Evolutionary conservation across 2,888 invertebrate species (phyloP).

Genomic region (Lepidocyrtoides sp.): DNA sequence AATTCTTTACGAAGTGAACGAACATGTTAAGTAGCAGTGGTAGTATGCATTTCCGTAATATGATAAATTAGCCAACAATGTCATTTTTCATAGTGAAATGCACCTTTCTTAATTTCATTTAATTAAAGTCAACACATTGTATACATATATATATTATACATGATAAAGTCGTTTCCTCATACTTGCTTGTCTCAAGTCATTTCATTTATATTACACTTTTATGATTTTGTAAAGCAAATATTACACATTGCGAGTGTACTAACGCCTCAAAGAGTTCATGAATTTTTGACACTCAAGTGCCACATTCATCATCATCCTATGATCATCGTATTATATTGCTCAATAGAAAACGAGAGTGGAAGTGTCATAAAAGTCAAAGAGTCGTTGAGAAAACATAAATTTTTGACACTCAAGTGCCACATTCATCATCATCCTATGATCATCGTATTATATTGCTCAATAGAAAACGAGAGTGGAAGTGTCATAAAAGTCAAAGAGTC

Average conservation of each 20-base stretch:
- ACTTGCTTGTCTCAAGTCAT: neutral
- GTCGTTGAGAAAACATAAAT: constrained; percentile 60
- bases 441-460: constrained; percentile 61
- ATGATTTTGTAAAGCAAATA: constrained; percentile 26
- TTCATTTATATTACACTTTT: neutral
- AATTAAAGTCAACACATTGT: neutral
- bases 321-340: constrained; percentile 58
- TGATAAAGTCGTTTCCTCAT: neutral
- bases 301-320: constrained; percentile 72
- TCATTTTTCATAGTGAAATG: neutral
- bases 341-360: constrained; percentile 73
- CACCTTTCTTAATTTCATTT: neutral
- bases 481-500: constrained; percentile 73
- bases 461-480: constrained; percentile 73
- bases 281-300: constrained; percentile 75
- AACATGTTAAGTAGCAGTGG: neutral
- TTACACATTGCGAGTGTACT: neutral
- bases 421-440: constrained; percentile 68
- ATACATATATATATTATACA: no score
- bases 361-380: constrained; percentile 74
- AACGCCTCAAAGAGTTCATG: constrained; percentile 50
- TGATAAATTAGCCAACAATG: neutral
- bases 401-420: constrained; percentile 76
- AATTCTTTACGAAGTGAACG: neutral
- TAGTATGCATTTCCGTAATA: constrained; percentile 17